These are phyloP conservation scores for Gobius niger DNA, from an alignment of 2,113 vertebrate genomes.

Conservation along the genomic window DNA sequence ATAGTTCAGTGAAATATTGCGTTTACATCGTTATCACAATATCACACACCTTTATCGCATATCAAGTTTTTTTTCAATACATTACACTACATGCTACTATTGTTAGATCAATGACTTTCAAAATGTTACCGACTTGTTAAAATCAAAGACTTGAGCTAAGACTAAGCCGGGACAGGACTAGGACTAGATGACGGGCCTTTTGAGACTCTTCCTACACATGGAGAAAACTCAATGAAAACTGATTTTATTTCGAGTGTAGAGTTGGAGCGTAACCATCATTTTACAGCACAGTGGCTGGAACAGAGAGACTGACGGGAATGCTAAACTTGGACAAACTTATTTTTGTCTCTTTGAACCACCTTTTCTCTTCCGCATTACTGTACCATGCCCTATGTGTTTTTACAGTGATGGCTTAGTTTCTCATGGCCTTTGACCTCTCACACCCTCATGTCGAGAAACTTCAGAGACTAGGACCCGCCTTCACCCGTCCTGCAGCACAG, in stretches of 20 bases:
- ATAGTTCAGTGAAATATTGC: too few relatives aligned
- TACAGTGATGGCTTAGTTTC: conserved; percentile 34
- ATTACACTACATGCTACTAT: too few relatives aligned
- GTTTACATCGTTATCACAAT: too few relatives aligned
- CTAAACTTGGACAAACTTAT: conserved; percentile 17
- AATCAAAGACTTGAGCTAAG: too few relatives aligned
- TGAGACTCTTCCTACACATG: conserved; percentile 31
- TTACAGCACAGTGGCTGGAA: conserved; percentile 13
- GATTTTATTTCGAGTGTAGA: conserved; percentile 35
- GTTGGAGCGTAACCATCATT: conserved; percentile 36
- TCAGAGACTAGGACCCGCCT: conserved; percentile 13
- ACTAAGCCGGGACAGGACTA: too few relatives aligned
- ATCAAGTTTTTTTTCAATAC: too few relatives aligned
- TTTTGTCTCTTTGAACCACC: too few relatives aligned
- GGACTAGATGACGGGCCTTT: too few relatives aligned
- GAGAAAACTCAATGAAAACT: conserved; percentile 42
- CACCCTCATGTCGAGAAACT: conserved; percentile 51
- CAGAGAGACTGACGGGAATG: conserved; percentile 26
- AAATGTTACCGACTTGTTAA: too few relatives aligned
- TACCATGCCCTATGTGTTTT: conserved; percentile 11
- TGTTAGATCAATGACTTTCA: too few relatives aligned
- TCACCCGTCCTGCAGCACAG: conserved; percentile 1
- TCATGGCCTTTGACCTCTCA: conserved; percentile 49
- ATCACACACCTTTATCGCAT: too few relatives aligned
- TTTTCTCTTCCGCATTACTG: not conserved